phyloP scores from a whole-genome alignment of 2,888 invertebrate genomes.

The Exephanes ischioxanthus region DNA sequence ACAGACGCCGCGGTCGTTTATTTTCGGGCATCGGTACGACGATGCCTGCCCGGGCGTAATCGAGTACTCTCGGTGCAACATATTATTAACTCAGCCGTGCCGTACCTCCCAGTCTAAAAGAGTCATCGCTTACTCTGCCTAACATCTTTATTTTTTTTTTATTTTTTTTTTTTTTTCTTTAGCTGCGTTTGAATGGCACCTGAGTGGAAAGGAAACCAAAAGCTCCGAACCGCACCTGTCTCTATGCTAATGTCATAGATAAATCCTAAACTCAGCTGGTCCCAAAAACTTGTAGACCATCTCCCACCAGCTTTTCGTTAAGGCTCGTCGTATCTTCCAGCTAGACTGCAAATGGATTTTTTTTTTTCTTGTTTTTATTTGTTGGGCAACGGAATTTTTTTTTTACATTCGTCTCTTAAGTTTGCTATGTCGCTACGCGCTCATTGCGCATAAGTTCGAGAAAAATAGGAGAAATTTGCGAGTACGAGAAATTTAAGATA shows the following conservation, averaged over 20 bases:
- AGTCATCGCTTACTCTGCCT: constrained; percentile 46
- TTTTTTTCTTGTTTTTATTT: too few relatives aligned
- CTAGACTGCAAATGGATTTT: too few relatives aligned
- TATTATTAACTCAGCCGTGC: constrained; percentile 69
- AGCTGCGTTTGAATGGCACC: background rate
- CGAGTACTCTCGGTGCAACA: constrained; percentile 68
- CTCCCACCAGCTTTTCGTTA: background rate
- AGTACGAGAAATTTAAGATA: too few relatives aligned
- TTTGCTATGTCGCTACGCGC: too few relatives aligned
- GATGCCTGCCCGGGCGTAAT: constrained; percentile 62
- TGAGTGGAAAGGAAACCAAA: constrained; percentile 22
- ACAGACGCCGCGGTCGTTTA: constrained; percentile 9
- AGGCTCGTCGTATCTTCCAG: background rate
- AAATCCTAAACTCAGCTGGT: constrained; percentile 54
- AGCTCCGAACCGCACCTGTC: constrained; percentile 63
- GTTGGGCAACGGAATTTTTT: too few relatives aligned
- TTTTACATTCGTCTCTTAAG: too few relatives aligned
- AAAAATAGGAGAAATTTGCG: too few relatives aligned
- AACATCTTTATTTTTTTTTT: background rate
- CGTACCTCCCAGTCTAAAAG: constrained; percentile 62
- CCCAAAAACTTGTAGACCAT: background rate
- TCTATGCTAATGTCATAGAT: constrained; percentile 56
- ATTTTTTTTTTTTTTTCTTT: constrained; percentile 32
- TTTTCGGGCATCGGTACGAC: constrained; percentile 27
- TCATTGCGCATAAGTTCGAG: too few relatives aligned